Evolutionary conservation across 2,113 vertebrate genomes (phyloP), one percentile per base, ranked within the genome.

Genomic region (Pterocles burchelli): DNA sequence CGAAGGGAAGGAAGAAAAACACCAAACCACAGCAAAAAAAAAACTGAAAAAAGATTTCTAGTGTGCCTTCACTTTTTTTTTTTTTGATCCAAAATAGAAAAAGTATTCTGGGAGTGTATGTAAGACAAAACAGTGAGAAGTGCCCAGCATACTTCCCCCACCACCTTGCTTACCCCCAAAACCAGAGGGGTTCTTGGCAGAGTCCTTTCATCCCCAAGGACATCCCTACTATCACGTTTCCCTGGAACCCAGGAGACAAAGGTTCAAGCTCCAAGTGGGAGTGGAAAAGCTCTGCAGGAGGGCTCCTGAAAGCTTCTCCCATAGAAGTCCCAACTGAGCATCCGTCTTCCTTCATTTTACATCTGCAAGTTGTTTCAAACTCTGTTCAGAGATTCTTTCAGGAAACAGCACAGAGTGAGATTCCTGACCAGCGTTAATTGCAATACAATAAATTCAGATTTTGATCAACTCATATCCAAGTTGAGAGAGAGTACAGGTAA

Each of bases 51-150:
- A 73, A 22, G 36, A 43, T 76, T 91, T 96, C 59, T 90, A 45
- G 19, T 6, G 18, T 66, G 58, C 22, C 63, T 88, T 71, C 41
- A 41, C 41, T 41, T 41, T 41, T 41, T 41, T 41, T 38, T 63
- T 21, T 43, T 92, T 96, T 61, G 34, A 62, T 91, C 91, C 80
- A 58, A 95, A 95, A 82, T 34, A 89, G 63, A 46, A 83, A 59
- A 4, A 28, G 16, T 9, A 38, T 59, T 79, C 68, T 77, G 58
- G 72, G 92, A 83, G 41, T 9, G 24, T 33, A 54, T 36, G 33
- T 43, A 20, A 80, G 54, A 62, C 10, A 87, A 45, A 75, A 1
- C 10, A 70, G 36, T 13, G n/a, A 68, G 41, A 46, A 9, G 17
- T 0, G 41, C 10, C 26, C 67, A 62, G 33, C 15, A 46, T 3